A percentile compares a stretch with the other conserved stretches of the same genome.
These are phyloP conservation scores for Mico argentatus DNA, from an alignment of 2,797 vertebrate genomes.

Conservation along the genomic window DNA sequence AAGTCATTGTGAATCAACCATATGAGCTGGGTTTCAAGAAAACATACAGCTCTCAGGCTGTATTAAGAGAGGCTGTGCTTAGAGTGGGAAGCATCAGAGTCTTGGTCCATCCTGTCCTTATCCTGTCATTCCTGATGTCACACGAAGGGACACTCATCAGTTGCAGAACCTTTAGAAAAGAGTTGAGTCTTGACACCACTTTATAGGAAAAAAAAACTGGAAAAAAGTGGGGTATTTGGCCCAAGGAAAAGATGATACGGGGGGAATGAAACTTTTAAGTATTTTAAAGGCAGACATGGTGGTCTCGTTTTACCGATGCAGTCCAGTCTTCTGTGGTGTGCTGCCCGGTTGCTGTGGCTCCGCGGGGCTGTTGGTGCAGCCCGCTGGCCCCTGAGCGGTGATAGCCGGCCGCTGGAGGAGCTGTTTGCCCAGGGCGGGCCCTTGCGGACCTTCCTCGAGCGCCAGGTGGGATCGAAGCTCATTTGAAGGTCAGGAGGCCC, in stretches of 20 bases:
- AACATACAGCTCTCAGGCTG: too few relatives aligned
- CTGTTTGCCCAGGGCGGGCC: conserved; percentile 73
- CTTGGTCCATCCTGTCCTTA: not conserved
- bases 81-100: not conserved
- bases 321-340: rapidly evolving
- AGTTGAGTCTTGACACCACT: not conserved
- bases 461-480: conserved; percentile 77
- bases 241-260: not conserved
- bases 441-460: conserved; percentile 77
- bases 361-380: rapidly evolving
- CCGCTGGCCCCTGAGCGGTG: not conserved
- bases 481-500: conserved; percentile 65
- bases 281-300: not conserved
- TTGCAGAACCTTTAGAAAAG: not conserved
- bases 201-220: not conserved
- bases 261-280: not conserved
- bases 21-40: not conserved
- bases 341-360: not conserved
- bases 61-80: not conserved
- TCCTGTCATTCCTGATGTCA: not conserved
- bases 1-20: not conserved
- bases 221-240: not conserved
- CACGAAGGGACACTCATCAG: not conserved
- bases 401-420: conserved; percentile 44
- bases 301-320: rapidly evolving